Evolutionary conservation across 1,140 invertebrate species (phyloP).

Genomic region (Listronotus bonariensis): DNA sequence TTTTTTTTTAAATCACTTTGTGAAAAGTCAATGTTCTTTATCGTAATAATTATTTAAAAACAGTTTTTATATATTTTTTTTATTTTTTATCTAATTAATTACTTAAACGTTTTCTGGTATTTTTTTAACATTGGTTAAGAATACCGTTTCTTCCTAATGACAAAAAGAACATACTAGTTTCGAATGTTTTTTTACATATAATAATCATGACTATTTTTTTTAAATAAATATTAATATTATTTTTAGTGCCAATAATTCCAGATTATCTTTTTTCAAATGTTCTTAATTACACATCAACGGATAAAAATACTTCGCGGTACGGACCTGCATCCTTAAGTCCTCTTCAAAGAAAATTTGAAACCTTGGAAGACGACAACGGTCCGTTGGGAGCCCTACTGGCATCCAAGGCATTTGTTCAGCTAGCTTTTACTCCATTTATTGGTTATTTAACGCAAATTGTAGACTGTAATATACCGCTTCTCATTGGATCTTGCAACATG

Average conservation of each 20-base stretch:
- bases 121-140: too few species aligned
- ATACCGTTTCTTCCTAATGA: too few species aligned
- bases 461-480: slow-evolving; percentile 82
- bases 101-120: too few species aligned
- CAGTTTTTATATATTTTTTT: too few species aligned
- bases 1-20: too few species aligned
- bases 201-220: background rate
- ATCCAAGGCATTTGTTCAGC: slow-evolving; percentile 85
- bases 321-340: slow-evolving; percentile 48
- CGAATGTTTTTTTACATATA: too few species aligned
- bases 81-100: too few species aligned
- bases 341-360: slow-evolving; percentile 52
- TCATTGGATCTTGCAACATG: slow-evolving; percentile 80
- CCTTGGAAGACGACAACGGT: slow-evolving; percentile 68
- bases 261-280: slow-evolving; percentile 73
- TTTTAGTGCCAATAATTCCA: slow-evolving; percentile 78
- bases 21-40: too few species aligned
- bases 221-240: background rate
- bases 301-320: slow-evolving; percentile 13
- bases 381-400: slow-evolving; percentile 81
- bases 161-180: too few species aligned
- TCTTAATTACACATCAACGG: slow-evolving; percentile 35
- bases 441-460: slow-evolving; percentile 68
- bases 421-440: slow-evolving; percentile 81
- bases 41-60: too few species aligned